Base-by-base conservation (phyloP, 2,797 vertebrate genomes). In the Macrochelys suwanniensis region DNA sequence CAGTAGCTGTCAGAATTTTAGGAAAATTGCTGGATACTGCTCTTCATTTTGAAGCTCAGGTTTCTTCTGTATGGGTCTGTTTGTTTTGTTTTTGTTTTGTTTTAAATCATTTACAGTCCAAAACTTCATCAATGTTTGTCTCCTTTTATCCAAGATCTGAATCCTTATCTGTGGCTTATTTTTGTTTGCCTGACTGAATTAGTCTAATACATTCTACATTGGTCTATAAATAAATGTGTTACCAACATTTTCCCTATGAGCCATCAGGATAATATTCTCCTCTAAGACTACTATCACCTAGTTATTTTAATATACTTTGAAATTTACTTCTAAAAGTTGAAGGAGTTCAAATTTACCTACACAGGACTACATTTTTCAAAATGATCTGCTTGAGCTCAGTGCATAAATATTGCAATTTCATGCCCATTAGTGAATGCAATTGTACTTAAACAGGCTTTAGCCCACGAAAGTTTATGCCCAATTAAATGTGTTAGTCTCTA, bases 381-480 rank as follows among this genome's bases (percentile, higher is more conserved):
- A 37, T n/a, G 10, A 4, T 57, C 0, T 1, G 15, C 56, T 45
- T 68, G 37, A 23, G 21, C 71, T 49, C 31, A 45, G 11, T 79
- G 84, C 2, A 0, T 59, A 83, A 78, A 49, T 25, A 19, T 16
- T 21, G 42, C 3, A 71, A 56, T 23, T 84, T 81, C 79, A 86
- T 0, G 0, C 4, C 10, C 33, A 84, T 0, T 17, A 57, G 21
- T n/a, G 31, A 4, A 65, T n/a, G 61, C 26, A 2, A 49, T n/a
- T 57, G 56, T 11, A 9, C 1, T 74, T 26, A 49, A 45, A 74
- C 42, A 45, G 5, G 57, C 42, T 17, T 50, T 53, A 53, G 51
- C 19, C 51, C 51, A 53, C 7, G 19, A 53, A 53, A 53, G 19
- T 17, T 53, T 53, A 53, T 53, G 19, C 19, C 51, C 19, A 53